A percentile compares a stretch with the other conserved stretches of the same genome.
Conservation (phyloP, 2,888 invertebrate species). For the Drosophila mercatorum region DNA sequence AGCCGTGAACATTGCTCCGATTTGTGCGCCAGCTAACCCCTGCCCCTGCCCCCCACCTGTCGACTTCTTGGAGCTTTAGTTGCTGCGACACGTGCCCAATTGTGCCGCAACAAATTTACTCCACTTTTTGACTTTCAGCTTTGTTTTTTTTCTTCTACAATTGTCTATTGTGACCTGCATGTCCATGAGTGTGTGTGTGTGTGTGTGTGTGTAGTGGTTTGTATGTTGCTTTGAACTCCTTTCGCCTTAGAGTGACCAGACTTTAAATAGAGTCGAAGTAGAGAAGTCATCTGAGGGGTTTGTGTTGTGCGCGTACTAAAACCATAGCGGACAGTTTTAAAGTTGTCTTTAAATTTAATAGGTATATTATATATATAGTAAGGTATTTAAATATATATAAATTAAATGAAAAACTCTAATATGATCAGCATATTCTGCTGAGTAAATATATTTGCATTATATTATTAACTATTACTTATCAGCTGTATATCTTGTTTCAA, state of each 20-base stretch:
- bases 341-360: too few relatives aligned
- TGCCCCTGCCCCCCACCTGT: conserved; percentile 3
- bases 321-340: neutral
- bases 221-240: conserved; percentile 39
- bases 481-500: too few relatives aligned
- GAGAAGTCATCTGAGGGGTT: neutral
- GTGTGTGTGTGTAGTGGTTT: neutral
- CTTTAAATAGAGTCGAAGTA: conserved; percentile 14
- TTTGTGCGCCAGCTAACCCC: conserved; percentile 42
- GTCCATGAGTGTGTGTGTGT: neutral
- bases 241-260: conserved; percentile 46
- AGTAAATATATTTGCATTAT: too few relatives aligned
- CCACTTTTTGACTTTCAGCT: conserved; percentile 63
- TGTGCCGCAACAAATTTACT: conserved; percentile 74
- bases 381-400: too few relatives aligned
- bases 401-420: too few relatives aligned
- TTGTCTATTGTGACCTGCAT: conserved; percentile 43
- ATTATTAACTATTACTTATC: too few relatives aligned
- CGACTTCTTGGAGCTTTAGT: conserved; percentile 37
- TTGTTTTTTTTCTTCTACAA: conserved; percentile 29
- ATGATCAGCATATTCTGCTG: too few relatives aligned
- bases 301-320: neutral
- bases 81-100: conserved; percentile 73
- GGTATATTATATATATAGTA: too few relatives aligned
- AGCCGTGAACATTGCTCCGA: conserved; percentile 35